Evolutionary conservation across 1,140 invertebrate genomes (phyloP).

Genomic region (Zaprionus taronus): DNA sequence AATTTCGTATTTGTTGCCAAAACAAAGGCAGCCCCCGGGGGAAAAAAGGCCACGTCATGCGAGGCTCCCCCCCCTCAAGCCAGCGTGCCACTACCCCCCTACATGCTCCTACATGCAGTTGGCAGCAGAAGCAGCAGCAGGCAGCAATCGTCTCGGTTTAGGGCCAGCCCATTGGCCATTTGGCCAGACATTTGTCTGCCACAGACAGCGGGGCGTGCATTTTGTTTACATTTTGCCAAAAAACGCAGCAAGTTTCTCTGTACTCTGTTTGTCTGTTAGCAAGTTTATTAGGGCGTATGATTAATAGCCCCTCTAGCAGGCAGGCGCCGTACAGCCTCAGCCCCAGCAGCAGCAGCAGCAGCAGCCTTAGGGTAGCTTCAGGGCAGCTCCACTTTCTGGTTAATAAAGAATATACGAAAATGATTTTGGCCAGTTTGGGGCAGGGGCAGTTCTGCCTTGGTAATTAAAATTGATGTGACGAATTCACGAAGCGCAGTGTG

Average conservation of each 20-base stretch:
- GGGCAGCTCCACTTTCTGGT: constrained; percentile 2
- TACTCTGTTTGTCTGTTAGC: constrained; percentile 34
- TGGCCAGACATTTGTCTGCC: constrained; percentile 76
- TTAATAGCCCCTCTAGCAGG: constrained; percentile 71
- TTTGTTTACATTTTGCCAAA: constrained; percentile 73
- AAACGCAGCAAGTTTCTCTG: constrained; percentile 46
- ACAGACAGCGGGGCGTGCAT: constrained; percentile 77
- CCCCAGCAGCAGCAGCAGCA: no score
- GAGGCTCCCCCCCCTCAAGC: background rate
- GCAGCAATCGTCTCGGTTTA: constrained; percentile 23
- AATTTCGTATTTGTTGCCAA: constrained; percentile 67
- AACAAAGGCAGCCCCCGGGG: constrained; percentile 19
- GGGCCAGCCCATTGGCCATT: constrained; percentile 69
- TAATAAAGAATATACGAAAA: constrained; percentile 7
- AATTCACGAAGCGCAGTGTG: background rate
- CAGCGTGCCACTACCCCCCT: background rate
- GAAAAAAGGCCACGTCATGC: background rate
- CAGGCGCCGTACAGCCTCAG: constrained; percentile 16
- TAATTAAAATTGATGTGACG: constrained; percentile 11
- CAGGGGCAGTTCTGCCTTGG: background rate
- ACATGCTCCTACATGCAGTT: constrained; percentile 58
- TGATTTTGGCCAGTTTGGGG: background rate
- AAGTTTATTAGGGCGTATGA: constrained; percentile 73
- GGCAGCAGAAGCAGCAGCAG: constrained; percentile 42
- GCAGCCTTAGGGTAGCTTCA: constrained; percentile 24